Evolutionary conservation across 1,140 invertebrate genomes (phyloP).

Genomic region (Diabrotica undecimpunctata): DNA sequence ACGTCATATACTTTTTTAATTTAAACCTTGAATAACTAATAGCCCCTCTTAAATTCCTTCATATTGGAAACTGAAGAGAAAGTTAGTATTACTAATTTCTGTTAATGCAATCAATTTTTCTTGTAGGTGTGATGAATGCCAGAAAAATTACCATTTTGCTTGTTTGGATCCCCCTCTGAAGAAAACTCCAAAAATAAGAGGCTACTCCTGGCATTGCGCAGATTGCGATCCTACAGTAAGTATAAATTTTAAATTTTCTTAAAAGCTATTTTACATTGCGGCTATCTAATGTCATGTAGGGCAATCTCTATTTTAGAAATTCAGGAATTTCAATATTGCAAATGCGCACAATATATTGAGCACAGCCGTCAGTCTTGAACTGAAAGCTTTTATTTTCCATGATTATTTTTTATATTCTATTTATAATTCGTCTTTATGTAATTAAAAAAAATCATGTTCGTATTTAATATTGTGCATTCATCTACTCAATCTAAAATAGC

Average conservation of each 20-base stretch:
- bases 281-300: too few species aligned
- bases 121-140: conserved; percentile 86
- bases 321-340: too few species aligned
- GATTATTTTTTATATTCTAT: neutral
- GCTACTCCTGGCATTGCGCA: conserved; percentile 94
- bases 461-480: too few species aligned
- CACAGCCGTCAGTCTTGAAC: neutral
- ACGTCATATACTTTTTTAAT: too few species aligned
- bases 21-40: too few species aligned
- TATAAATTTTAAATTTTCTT: neutral
- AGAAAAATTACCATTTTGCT: conserved; percentile 84
- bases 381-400: neutral
- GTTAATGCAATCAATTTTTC: too few species aligned
- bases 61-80: too few species aligned
- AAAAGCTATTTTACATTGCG: too few species aligned
- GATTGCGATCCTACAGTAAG: conserved; percentile 84
- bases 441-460: neutral
- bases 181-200: conserved; percentile 87
- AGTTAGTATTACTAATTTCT: too few species aligned
- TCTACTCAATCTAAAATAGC: too few species aligned
- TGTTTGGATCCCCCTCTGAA: conserved; percentile 90
- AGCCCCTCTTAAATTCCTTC: too few species aligned
- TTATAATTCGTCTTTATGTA: neutral
- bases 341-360: neutral
- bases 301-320: too few species aligned